Conservation (phyloP, 2,113 vertebrate genomes). For the Stigmatopora argus region DNA sequence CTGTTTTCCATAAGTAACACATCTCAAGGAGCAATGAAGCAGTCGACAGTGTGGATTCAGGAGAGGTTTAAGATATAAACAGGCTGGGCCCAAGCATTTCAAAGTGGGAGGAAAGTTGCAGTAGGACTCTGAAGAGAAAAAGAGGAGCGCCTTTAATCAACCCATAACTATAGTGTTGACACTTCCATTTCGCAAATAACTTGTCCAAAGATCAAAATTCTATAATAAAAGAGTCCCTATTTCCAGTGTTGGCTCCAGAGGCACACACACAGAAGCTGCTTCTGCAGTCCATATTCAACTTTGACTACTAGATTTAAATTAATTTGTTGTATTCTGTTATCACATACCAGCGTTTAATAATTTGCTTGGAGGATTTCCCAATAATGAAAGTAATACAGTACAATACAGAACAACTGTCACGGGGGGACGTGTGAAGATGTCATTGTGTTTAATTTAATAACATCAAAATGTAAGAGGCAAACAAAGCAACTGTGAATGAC, state of each 20-base stretch:
- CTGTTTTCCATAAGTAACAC: conserved; percentile 65
- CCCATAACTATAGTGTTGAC: conserved; percentile 24
- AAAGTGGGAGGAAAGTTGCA: conserved; percentile 49
- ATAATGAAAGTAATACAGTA: conserved; percentile 50
- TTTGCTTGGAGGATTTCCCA: conserved; percentile 56
- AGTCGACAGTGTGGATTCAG: conserved; percentile 46
- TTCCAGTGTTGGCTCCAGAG: conserved; percentile 55
- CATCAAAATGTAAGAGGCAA: conserved; percentile 52
- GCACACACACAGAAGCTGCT: conserved; percentile 10
- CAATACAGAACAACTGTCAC: conserved; percentile 46
- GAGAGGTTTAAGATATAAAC: conserved; percentile 53
- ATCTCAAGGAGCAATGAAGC: conserved; percentile 57
- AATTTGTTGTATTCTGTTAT: conserved; percentile 49
- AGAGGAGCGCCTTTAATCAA: conserved; percentile 15
- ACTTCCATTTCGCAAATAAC: conserved; percentile 31
- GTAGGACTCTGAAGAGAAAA: conserved; percentile 24
- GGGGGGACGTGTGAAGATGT: conserved; percentile 38
- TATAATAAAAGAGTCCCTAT: conserved; percentile 26
- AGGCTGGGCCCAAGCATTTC: conserved; percentile 44
- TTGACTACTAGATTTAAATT: conserved; percentile 46
- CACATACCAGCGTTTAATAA: conserved; percentile 40
- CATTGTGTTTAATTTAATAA: conserved; percentile 65
- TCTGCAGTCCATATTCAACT: conserved; percentile 33
- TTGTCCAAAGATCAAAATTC: conserved; percentile 26
- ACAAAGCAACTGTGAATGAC: conserved; percentile 36